Base-by-base conservation (phyloP, 2,797 vertebrate genomes). In the Coracias cyanogaster region DNA sequence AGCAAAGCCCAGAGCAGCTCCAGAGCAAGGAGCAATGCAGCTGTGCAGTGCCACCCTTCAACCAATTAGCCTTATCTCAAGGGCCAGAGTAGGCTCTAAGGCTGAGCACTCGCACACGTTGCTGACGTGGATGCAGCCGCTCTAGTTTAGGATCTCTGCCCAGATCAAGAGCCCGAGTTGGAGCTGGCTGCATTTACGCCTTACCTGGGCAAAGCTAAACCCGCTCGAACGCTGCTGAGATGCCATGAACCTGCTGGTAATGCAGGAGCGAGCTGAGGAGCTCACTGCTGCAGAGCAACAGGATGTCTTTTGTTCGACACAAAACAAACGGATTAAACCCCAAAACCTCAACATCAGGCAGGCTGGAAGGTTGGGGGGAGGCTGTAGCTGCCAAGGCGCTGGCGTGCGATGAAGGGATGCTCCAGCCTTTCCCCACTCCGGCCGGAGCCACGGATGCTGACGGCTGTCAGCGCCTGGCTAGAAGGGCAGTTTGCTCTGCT, bases 151-250 rank as follows among this genome's bases (percentile, higher is more conserved):
- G 58, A 52, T 24, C 71, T 58, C 57, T 6, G 18, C 60, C 3
- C 2, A n/a, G 57, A 24, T 1, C 0, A 12, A 24, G 31, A 31
- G 46, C 35, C 12, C 2, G 0, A 45, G 37, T 35, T 2, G 0
- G 49, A 58, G 25, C 12, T 9, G 33, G 33, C 15, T 33, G 31
- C 14, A 0, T 37, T n/a, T 7, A 2, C 16, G 29, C 57, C 29
- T 28, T 26, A 2, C 31, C 15, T 21, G 7, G 5, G 5, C n/a
- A 46, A 65, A 71, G 28, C 52, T 15, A 33, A 67, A 57, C 19
- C 24, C 46, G 2, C 39, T 43, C 12, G 4, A 1, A 18, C 12
- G 1, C 49, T 4, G 10, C 12, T 19, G 45, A 49, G 61, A 37
- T 7, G 29, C 67, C 67, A 15, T 2, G 66, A 69, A 28, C 43